These are phyloP conservation scores for Spodoptera litura DNA, from an alignment of 1,140 invertebrate genomes.

Conservation along the genomic window DNA sequence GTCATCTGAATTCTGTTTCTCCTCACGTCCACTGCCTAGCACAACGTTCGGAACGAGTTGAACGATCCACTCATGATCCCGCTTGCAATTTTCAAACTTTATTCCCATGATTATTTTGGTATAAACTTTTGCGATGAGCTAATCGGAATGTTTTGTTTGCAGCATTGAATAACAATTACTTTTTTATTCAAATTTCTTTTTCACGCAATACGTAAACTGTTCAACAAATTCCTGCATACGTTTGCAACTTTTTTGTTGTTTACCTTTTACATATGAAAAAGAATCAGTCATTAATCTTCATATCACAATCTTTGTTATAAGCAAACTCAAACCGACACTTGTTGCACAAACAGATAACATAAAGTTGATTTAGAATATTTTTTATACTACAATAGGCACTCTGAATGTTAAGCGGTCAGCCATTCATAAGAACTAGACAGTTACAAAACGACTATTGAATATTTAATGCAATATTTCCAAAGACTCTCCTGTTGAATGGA, in stretches of 20 bases:
- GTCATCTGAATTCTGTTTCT: conserved; percentile 56
- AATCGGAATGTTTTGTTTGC: conserved; percentile 24
- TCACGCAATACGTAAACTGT: not conserved
- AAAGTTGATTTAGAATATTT: conserved; percentile 18
- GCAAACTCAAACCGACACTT: too few species aligned
- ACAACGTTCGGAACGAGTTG: conserved; percentile 41
- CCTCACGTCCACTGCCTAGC: conserved; percentile 34
- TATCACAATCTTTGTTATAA: too few species aligned
- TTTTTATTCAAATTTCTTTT: not conserved
- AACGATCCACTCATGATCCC: conserved; percentile 33
- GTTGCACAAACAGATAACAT: conserved; percentile 3
- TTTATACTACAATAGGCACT: conserved; percentile 1
- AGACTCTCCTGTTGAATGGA: conserved; percentile 28
- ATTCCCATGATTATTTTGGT: conserved; percentile 43
- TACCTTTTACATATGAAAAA: too few species aligned
- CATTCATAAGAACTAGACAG: conserved; percentile 57
- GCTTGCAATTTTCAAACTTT: conserved; percentile 37
- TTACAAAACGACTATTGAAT: conserved; percentile 52
- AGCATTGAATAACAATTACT: not conserved
- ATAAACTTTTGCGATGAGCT: conserved; percentile 24
- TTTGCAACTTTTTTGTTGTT: not conserved
- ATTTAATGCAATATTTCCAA: conserved; percentile 39
- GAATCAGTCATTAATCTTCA: too few species aligned
- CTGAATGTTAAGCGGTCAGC: conserved; percentile 27
- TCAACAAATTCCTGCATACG: too few species aligned